These are phyloP conservation scores for Eufriesea mexicana DNA, from an alignment of 1,140 invertebrate genomes.

Conservation along the genomic window DNA sequence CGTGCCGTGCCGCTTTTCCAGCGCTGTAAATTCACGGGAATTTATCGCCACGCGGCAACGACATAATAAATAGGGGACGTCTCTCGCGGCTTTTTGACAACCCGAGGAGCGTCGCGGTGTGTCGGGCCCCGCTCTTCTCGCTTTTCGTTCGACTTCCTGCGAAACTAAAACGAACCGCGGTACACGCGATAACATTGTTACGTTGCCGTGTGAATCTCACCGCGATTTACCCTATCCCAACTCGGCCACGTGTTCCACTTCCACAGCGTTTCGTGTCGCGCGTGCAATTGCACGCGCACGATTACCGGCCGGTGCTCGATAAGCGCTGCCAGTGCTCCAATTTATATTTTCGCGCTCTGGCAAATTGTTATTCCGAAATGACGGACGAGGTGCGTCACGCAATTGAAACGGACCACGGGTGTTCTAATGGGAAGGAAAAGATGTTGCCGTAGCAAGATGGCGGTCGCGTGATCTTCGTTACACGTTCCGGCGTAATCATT, in stretches of 20 bases:
- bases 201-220: neutral
- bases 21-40: conserved; percentile 58
- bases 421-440: too few species aligned
- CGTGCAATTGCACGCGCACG: neutral
- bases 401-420: neutral
- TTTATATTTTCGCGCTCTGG: neutral
- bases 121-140: conserved; percentile 14
- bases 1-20: conserved; percentile 43
- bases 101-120: conserved; percentile 27
- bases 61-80: conserved; percentile 60
- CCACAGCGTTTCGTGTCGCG: neutral
- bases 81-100: conserved; percentile 56
- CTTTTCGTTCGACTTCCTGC: conserved; percentile 44
- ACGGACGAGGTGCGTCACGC: neutral
- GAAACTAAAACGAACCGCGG: conserved; percentile 45
- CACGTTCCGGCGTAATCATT: too few species aligned
- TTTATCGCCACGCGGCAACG: conserved; percentile 60
- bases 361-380: neutral
- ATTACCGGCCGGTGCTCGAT: neutral
- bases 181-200: conserved; percentile 35
- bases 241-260: neutral
- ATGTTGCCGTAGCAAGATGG: too few species aligned
- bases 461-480: too few species aligned
- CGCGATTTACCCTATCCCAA: neutral
- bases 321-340: neutral